These are phyloP conservation scores for Lagria hirta DNA, from an alignment of 2,888 invertebrate species.

Conservation along the genomic window DNA sequence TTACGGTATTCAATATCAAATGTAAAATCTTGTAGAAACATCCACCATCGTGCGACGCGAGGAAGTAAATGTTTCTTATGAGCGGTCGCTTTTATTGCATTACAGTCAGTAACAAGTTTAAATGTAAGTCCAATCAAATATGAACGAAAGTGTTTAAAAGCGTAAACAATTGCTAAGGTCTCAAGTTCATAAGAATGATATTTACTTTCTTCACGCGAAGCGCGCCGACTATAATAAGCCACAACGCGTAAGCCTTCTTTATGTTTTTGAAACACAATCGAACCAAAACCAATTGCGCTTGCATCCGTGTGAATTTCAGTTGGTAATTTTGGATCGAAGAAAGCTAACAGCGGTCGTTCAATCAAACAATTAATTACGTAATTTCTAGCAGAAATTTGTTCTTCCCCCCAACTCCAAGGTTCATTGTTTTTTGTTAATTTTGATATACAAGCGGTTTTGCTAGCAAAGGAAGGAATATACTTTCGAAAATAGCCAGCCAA, in stretches of 20 bases:
- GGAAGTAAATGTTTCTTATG: constrained; percentile 39
- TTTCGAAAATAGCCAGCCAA: constrained; percentile 41
- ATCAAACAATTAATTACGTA: constrained; percentile 9
- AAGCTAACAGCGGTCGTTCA: constrained; percentile 6
- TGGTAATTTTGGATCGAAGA: constrained; percentile 9
- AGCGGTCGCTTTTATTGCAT: constrained; percentile 36
- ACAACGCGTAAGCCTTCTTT: constrained; percentile 28
- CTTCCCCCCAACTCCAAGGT: constrained; percentile 20
- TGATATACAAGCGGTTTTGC: constrained; percentile 30
- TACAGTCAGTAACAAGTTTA: constrained; percentile 43
- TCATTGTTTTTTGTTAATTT: constrained; percentile 18
- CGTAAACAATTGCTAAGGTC: constrained; percentile 41
- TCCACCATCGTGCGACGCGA: constrained; percentile 41
- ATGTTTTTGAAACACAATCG: constrained; percentile 40
- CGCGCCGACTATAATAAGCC: constrained; percentile 36
- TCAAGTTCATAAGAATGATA: constrained; percentile 43
- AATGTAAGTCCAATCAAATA: constrained; percentile 38
- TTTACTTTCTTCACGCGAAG: constrained; percentile 34
- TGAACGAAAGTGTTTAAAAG: constrained; percentile 36
- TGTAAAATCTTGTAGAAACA: constrained; percentile 34
- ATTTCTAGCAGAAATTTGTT: constrained; percentile 12
- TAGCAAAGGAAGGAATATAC: constrained; percentile 38
- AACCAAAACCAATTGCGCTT: constrained; percentile 35
- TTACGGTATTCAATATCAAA: constrained; percentile 29
- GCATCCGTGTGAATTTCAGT: constrained; percentile 39